A percentile compares a stretch with the other conserved stretches of the same genome.
Conservation (phyloP, 2,888 invertebrate species). For the Pristionchus exspectatus region DNA sequence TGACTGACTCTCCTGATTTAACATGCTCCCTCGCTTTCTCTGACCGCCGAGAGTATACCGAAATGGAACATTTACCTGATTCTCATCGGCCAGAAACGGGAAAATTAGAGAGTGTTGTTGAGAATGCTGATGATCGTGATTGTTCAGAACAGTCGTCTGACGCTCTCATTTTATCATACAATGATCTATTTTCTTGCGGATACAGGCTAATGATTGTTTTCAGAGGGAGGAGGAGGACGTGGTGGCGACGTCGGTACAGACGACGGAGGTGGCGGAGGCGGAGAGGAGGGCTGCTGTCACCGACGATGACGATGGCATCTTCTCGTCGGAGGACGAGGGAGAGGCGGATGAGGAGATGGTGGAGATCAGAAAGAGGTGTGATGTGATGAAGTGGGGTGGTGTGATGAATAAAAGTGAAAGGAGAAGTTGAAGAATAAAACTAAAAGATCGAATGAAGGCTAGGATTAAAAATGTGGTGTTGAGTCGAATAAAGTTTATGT, state of each 20-base stretch:
- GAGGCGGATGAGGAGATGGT: conserved; percentile 36
- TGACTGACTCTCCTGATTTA: not conserved
- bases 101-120: too few species aligned
- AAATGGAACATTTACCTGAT: not conserved
- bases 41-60: not conserved
- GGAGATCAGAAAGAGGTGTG: conserved; percentile 46
- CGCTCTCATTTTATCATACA: too few species aligned
- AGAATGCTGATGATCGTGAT: too few species aligned
- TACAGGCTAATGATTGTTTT: too few species aligned
- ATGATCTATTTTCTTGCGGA: too few species aligned
- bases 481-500: not conserved
- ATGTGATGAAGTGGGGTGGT: too few species aligned
- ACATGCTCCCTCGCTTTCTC: not conserved
- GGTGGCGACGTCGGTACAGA: not conserved
- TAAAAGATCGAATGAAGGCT: too few species aligned
- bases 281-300: not conserved
- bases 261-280: not conserved
- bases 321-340: conserved; percentile 44
- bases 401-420: too few species aligned
- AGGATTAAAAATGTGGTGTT: too few species aligned
- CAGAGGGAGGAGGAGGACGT: not conserved
- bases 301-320: conserved; percentile 18
- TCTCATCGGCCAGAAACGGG: too few species aligned
- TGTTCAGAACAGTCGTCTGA: too few species aligned
- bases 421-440: too few species aligned